Evolutionary conservation across 2,113 vertebrate species (phyloP), one percentile per base, ranked within the genome.

Genomic region (Picathartes gymnocephalus): DNA sequence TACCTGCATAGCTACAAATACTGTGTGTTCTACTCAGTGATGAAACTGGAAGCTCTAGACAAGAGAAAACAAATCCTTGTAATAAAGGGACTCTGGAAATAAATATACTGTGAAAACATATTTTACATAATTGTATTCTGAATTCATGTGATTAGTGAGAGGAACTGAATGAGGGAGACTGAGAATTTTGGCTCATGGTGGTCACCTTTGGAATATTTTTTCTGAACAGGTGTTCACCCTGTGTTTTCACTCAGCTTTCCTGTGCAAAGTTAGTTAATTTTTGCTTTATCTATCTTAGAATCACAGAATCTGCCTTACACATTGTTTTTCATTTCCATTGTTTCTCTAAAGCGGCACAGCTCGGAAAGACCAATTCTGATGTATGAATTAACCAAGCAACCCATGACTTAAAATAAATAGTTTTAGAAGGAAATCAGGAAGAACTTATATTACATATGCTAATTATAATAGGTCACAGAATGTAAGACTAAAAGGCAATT

Each of bases 401-500:
- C 4, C 20, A 27, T n/a, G 25, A 25, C 25, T 92, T 88, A 35
- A 71, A 95, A 88, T 28, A 83, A 72, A 73, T 60, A 86, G 17
- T 80, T 90, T 92, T 77, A 83, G 45, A 64, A 86, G 27, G 62
- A 77, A 56, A 81, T 83, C 35, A 13, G 31, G 35, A 81, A 81
- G n/a, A 76, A 56, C 18, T 92, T 85, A 33, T 30, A 53, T 84
- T 86, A 54, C 11, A 31, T 88, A 45, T 74, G 21, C 31, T 91
- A 81, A 58, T 89, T 74, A 68, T 88, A 88, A 61, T 40, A 86
- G 61, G 45, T 85, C 66, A 76, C n/a, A 69, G 78, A 92, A 74
- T 69, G 31, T 87, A 89, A 86, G 47, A 78, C 48, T 74, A 86
- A 95, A 90, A 93, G 62, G 50, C n/a, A 88, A 85, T 90, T 90